Base-by-base conservation (phyloP, 2,113 vertebrate species). In the Ptychochromis oligacanthus region DNA sequence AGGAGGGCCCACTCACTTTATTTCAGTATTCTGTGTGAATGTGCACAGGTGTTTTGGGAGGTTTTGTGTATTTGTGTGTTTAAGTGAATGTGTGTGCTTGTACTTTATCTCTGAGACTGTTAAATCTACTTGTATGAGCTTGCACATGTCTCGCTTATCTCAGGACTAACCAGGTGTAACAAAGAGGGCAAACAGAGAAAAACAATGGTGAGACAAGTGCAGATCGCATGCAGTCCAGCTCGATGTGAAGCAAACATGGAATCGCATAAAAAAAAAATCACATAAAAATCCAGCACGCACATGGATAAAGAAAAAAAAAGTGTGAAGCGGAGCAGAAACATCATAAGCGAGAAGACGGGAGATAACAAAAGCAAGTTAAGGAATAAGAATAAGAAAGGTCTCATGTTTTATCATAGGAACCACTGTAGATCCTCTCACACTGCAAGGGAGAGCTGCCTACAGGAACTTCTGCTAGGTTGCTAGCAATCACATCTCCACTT, bases 141-240 rank as follows among this genome's bases (percentile, higher is more conserved):
- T 72, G 60, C 36, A 54, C 62, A 38, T 61, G 65, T 88, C 31
- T 64, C 34, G 70, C 80, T 75, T 88, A 55, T 92, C 92, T 82
- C 57, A 22, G 8, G 10, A 14, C 70, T 61, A 58, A 81, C 74
- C 70, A 61, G 79, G 40, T 75, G 22, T 57, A 43, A 82, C 67
- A 79, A 87, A 90, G 79, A 46, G 40, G 15, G 81, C 22, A 55
- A 72, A 88, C 58, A 80, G 24, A 67, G 56, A 75, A 55, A 79
- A 79, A 85, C 56, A 84, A 75, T 10, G 15, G 58, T 43, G 74
- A 83, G 75, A 79, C 17, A 79, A 61, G 22, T 57, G 36, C 22
- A 85, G 78, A 86, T 77, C 28, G 4, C 28, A 28, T 24, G n/a
- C 67, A 72, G 46, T 54, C 67, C 67, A 36, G 76, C 31, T 74